Evolutionary conservation across 2,113 vertebrate genomes (phyloP), one percentile per base, ranked within the genome.

Genomic region (Antennarius striatus): DNA sequence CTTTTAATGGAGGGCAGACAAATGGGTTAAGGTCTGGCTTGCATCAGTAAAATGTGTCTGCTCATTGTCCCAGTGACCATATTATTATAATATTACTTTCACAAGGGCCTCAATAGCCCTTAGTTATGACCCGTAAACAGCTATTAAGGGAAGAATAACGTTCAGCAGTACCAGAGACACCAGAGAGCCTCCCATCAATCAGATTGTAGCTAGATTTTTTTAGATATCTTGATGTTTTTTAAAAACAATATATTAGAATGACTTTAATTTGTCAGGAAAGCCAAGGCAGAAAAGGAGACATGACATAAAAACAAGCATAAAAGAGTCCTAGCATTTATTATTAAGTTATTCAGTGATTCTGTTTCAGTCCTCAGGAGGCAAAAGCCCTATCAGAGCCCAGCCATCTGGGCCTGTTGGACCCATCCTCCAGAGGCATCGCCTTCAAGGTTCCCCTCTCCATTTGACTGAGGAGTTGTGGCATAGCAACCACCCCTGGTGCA

Each of bases 401-500:
- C 81, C 80, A 88, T 74, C 57, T 84, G 78, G 77, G 73, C 81
- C 80, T 76, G 60, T 43, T 75, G 84, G 78, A 74, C 16, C 28
- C 39, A 2, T 56, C 45, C 17, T 65, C 83, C 77, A 14, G 51
- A 72, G 81, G 83, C 68, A 51, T 67, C 0, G 56, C 76, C 84
- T 74, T 49, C 17, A 12, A 79, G 79, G 11, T 71, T 70, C 17
- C 61, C 79, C 79, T 80, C 71, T 78, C 69, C 71, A 11, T 73
- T 63, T 75, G 55, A 84, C 70, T 55, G 86, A 84, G 75, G 81
- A 89, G 86, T 87, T 89, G 77, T 79, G 63, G 78, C 64, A 17
- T 81, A 75, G 69, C 56, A 42, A 71, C 73, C 68, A 80, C 67
- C 71, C 56, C 74, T 54, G 75, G 81, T 83, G 69, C 73, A 51